Base-by-base conservation (phyloP, 2,888 invertebrate genomes). In the Apodemia mormo region DNA sequence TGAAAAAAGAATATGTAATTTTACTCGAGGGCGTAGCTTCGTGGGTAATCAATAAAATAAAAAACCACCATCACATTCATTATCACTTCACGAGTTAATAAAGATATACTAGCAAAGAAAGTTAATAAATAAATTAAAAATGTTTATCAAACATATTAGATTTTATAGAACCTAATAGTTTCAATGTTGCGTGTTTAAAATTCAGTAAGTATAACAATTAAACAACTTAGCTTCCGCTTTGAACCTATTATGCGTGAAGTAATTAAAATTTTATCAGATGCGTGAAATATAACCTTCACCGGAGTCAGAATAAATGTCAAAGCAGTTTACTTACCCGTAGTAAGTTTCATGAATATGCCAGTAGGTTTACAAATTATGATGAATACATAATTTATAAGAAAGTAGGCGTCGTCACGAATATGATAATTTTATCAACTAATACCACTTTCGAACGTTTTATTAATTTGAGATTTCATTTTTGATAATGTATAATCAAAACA, bases 261-360 rank as follows among this genome's bases (percentile, higher is more conserved):
- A 30, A 61, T 61, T 61, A 61, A 61, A 61, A 61, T 33, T 58
- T 58, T 58, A 58, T 58, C 58, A 58, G 58, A 58, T 58, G 58
- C 58, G 30, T 58, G 12, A 58, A 58, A 58, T 58, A 30, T 58
- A 58, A 58, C 58, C 58, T 58, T 58, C 58, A 30, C 30, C 58
- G 10, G 30, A 30, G 30, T 33, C 29, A 33, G 33, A 61, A 61
- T 61, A 61, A 61, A 61, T 33, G 61, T 61, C 61, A 61, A 61
- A 61, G 33, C 61, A 61, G 61, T 61, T 61, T 61, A 61, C 61
- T 33, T 33, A 37, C 65, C 68, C 65, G 14, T 65, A 45, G 70
- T 66, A 66, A 70, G 66, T 49, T 67, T 70, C 71, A 72, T 72
- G 71, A 71, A 71, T 73, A 71, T 72, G 72, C 65, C 58, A 67